Percentiles rank a stretch among this genome's conserved stretches.
phyloP scores from a whole-genome alignment of 2,888 invertebrate species.

The Mellilla xanthometata region DNA sequence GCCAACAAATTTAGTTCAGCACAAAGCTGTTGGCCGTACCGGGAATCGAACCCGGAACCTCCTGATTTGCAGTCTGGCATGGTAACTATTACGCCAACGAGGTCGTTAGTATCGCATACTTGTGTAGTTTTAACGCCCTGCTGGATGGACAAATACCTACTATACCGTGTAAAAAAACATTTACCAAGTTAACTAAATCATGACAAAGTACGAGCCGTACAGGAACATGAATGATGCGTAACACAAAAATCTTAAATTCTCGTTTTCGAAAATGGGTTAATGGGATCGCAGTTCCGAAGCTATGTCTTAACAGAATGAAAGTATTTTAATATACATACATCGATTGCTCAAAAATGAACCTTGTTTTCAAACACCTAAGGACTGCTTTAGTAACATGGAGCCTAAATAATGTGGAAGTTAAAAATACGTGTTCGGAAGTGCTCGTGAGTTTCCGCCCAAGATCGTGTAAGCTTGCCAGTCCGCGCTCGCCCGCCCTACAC shows the following conservation, averaged over 20 bases:
- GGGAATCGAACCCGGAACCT: too few species aligned
- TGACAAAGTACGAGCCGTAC: not conserved
- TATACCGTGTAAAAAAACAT: too few species aligned
- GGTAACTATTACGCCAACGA: too few species aligned
- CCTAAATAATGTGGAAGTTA: constrained; percentile 54
- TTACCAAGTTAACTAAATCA: too few species aligned
- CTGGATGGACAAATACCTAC: too few species aligned
- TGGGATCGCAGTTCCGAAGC: constrained; percentile 58
- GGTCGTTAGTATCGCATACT: too few species aligned
- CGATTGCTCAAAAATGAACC: constrained; percentile 12
- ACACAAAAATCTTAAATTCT: constrained; percentile 15
- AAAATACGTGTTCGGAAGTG: constrained; percentile 68
- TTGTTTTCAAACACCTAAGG: constrained; percentile 15
- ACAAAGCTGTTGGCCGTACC: too few species aligned
- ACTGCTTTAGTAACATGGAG: constrained; percentile 31
- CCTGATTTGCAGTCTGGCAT: too few species aligned
- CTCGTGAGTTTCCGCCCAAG: constrained; percentile 58
- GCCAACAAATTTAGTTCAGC: too few species aligned
- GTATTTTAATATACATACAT: constrained; percentile 34
- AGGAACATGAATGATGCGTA: constrained; percentile 24
- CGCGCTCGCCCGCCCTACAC: constrained; percentile 62
- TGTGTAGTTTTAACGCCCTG: too few species aligned
- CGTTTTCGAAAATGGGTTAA: constrained; percentile 67
- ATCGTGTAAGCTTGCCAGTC: constrained; percentile 47
- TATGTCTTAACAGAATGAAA: constrained; percentile 57